phyloP scores from a whole-genome alignment of 2,888 invertebrate genomes.

The Rhorus exstirpatorius region DNA sequence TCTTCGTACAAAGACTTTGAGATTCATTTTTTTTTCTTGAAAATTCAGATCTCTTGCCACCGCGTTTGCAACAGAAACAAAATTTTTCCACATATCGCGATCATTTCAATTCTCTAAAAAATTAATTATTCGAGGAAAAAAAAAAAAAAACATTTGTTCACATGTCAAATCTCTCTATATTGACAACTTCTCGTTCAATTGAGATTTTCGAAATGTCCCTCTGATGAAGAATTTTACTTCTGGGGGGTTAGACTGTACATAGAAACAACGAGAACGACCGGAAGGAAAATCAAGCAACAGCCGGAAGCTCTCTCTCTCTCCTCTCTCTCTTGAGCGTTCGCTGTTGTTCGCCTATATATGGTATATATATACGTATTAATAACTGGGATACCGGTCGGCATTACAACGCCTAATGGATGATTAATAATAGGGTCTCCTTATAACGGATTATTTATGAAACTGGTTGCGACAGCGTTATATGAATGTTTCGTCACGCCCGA shows the following conservation, averaged over 20 bases:
- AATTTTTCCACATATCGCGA: too few species aligned
- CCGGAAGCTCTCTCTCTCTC: conserved; percentile 45
- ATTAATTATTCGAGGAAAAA: too few species aligned
- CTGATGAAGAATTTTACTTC: background rate
- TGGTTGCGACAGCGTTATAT: conserved; percentile 21
- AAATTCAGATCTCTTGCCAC: too few species aligned
- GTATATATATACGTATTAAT: conserved; percentile 44
- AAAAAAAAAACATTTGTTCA: too few species aligned
- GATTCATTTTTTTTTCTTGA: too few species aligned
- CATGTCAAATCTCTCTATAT: too few species aligned
- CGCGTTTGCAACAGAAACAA: too few species aligned
- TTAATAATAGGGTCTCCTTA: conserved; percentile 27
- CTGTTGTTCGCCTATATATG: conserved; percentile 43
- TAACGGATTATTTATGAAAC: conserved; percentile 47
- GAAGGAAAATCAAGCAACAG: conserved; percentile 48
- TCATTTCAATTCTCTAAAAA: too few species aligned
- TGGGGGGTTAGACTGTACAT: background rate
- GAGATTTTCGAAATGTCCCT: background rate
- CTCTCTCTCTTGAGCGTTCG: too few species aligned
- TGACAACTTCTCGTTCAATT: background rate
- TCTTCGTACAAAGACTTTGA: too few species aligned
- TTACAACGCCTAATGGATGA: conserved; percentile 29
- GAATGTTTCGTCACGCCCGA: conserved; percentile 17
- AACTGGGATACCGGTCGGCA: conserved; percentile 20
- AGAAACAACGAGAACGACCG: conserved; percentile 6